Conservation (phyloP, 2,888 invertebrate species). For the Polydrusus pterygomalis region DNA sequence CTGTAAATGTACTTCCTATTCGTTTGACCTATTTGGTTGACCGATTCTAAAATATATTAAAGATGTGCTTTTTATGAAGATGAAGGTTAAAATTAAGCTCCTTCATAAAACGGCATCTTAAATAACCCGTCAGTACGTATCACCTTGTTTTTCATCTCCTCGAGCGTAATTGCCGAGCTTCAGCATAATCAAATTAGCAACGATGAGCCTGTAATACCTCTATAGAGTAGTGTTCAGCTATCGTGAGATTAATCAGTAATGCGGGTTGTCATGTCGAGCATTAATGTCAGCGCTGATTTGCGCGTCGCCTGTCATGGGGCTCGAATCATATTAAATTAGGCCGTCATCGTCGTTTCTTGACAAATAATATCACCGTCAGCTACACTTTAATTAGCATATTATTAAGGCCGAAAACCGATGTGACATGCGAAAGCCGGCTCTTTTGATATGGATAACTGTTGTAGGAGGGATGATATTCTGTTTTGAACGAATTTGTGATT, state of each 20-base stretch:
- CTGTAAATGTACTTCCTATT: too few species aligned
- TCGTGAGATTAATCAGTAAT: constrained; percentile 54
- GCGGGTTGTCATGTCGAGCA: constrained; percentile 55
- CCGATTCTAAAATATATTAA: too few species aligned
- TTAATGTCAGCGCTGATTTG: constrained; percentile 53
- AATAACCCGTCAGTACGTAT: constrained; percentile 5
- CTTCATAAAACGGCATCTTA: constrained; percentile 3
- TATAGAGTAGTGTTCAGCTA: constrained; percentile 41
- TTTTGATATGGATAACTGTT: constrained; percentile 6
- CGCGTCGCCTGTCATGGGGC: constrained; percentile 34
- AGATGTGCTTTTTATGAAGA: too few species aligned
- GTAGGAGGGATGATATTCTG: too few species aligned
- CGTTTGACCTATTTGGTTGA: too few species aligned
- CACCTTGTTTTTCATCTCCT: constrained; percentile 19
- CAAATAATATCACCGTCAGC: constrained; percentile 51
- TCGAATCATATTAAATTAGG: constrained; percentile 51
- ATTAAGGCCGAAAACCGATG: constrained; percentile 32
- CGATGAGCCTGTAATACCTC: constrained; percentile 49
- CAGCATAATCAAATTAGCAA: constrained; percentile 49
- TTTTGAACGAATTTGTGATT: background rate
- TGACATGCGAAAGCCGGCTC: constrained; percentile 32
- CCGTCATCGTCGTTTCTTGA: constrained; percentile 52
- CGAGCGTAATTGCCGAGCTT: constrained; percentile 20
- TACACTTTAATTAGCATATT: constrained; percentile 42
- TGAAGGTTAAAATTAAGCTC: background rate